Conservation (phyloP, 2,888 invertebrate genomes). For the Epinotia brunnichana region DNA sequence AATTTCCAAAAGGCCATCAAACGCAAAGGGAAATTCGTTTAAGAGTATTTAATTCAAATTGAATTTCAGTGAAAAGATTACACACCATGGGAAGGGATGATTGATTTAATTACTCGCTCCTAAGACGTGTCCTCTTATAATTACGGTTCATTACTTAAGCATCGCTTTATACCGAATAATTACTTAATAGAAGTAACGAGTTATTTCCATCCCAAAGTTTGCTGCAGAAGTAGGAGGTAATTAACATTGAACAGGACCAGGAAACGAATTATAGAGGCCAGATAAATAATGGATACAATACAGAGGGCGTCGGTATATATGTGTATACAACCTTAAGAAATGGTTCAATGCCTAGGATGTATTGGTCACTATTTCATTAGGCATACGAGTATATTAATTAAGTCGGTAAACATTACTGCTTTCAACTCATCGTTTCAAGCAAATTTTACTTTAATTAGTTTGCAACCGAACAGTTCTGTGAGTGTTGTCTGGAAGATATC, state of each 20-base stretch:
- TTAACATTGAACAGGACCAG: constrained; percentile 74
- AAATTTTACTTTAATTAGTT: neutral
- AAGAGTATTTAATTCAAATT: constrained; percentile 76
- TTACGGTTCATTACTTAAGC: constrained; percentile 82
- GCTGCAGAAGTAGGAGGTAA: constrained; percentile 70
- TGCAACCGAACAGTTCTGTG: no score
- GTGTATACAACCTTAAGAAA: neutral
- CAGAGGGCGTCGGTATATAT: constrained; percentile 48
- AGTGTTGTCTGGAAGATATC: no score
- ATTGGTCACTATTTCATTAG: neutral
- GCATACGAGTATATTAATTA: neutral
- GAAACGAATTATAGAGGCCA: constrained; percentile 70
- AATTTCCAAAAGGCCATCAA: constrained; percentile 62
- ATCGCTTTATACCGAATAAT: constrained; percentile 82
- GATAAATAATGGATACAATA: constrained; percentile 66
- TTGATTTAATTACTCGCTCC: constrained; percentile 82
- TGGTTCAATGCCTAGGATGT: neutral
- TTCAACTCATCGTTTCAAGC: neutral
- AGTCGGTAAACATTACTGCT: no score
- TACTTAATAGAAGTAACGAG: constrained; percentile 83
- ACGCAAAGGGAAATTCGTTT: constrained; percentile 69
- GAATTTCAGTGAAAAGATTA: constrained; percentile 80
- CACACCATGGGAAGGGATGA: constrained; percentile 77
- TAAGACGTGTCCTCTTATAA: constrained; percentile 83
- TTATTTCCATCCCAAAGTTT: constrained; percentile 79